A percentile compares a stretch with the other conserved stretches of the same genome.
These are phyloP conservation scores for Nothobranchius kuhntae DNA, from an alignment of 2,113 vertebrate species.

Conservation along the genomic window DNA sequence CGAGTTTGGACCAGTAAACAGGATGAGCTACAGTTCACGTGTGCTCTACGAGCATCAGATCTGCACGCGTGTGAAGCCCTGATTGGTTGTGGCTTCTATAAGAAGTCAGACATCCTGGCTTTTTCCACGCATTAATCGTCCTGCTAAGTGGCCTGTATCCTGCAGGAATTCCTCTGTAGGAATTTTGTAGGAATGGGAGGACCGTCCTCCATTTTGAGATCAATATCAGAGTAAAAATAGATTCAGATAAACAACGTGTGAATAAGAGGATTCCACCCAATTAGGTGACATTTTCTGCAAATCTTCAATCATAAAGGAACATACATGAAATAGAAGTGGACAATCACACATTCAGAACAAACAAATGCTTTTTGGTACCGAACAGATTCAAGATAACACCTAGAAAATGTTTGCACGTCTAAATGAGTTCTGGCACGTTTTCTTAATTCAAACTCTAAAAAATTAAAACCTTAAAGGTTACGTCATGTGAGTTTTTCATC, in stretches of 20 bases:
- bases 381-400: background rate
- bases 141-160: slow-evolving; percentile 66
- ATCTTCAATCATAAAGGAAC: no score
- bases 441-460: background rate
- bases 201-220: slow-evolving; percentile 37
- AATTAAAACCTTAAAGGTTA: slow-evolving; percentile 49
- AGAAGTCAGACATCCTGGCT: slow-evolving; percentile 40
- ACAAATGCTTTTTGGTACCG: no score
- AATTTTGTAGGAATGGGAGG: slow-evolving; percentile 39
- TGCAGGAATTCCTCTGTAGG: slow-evolving; percentile 78
- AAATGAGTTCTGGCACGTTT: slow-evolving; percentile 4
- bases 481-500: slow-evolving; percentile 40
- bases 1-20: slow-evolving; percentile 19
- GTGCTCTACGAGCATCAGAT: slow-evolving; percentile 33
- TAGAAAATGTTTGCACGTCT: background rate
- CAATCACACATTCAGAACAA: no score
- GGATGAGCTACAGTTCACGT: slow-evolving; percentile 1
- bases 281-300: no score
- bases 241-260: no score
- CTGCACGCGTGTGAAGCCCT: slow-evolving; percentile 28
- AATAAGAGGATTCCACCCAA: no score
- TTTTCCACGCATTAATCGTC: slow-evolving; percentile 70
- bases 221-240: background rate
- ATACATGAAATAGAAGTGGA: no score
- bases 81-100: slow-evolving; percentile 40